phyloP scores from a whole-genome alignment of 2,888 invertebrate species.

The Eupithecia insigniata region DNA sequence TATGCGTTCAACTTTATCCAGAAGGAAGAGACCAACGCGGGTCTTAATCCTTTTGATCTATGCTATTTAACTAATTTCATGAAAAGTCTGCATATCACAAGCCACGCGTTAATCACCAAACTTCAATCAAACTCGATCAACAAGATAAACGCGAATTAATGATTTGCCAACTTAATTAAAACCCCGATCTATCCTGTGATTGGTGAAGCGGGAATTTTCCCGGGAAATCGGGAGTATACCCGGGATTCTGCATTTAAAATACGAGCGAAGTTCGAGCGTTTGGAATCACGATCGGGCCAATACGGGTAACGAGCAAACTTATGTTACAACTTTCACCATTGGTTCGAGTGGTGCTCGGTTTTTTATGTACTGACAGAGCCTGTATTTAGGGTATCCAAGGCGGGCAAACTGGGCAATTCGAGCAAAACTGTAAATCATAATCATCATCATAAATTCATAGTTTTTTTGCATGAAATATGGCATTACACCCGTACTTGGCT shows the following conservation, averaged over 20 bases:
- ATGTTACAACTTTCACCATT: conserved; percentile 48
- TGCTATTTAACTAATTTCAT: background rate
- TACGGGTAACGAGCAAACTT: conserved; percentile 55
- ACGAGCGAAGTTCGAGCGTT: conserved; percentile 49
- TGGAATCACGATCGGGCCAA: conserved; percentile 51
- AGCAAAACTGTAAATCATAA: background rate
- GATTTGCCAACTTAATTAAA: conserved; percentile 73
- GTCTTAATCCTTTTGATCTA: background rate
- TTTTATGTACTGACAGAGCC: conserved; percentile 40
- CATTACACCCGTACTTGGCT: background rate
- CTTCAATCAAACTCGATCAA: conserved; percentile 43
- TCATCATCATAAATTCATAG: too few species aligned
- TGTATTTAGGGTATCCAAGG: background rate
- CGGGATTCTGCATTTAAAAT: conserved; percentile 45
- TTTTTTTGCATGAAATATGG: background rate
- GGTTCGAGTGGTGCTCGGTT: conserved; percentile 45
- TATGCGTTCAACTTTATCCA: background rate
- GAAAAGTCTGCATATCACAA: background rate
- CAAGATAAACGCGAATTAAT: conserved; percentile 67
- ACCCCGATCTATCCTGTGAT: conserved; percentile 51
- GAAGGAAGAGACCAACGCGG: background rate
- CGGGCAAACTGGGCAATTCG: background rate
- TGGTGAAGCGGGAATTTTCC: conserved; percentile 38
- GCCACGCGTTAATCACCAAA: conserved; percentile 24
- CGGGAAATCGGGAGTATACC: conserved; percentile 40